Evolutionary conservation across 2,797 vertebrate genomes (phyloP), one percentile per base, ranked within the genome.

Genomic region (Arnoldichthys spilopterus): DNA sequence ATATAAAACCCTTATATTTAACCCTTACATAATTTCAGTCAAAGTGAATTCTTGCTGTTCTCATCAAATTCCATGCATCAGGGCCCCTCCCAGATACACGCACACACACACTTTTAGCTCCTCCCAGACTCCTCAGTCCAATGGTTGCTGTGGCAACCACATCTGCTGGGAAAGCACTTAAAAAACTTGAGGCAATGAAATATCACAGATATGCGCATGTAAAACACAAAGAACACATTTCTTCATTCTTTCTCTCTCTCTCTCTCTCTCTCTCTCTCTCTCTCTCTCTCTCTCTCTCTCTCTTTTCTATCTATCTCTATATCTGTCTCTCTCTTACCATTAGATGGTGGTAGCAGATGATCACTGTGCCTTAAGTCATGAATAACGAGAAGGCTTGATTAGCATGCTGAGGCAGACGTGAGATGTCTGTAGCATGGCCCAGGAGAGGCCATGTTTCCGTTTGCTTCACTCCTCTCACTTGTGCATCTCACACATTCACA

Each of bases 111-210:
- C 22, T 37, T 59, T 67, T 59, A 18, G 45, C 66, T 77, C 56
- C 53, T 76, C 28, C 40, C 34, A 67, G 30, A 73, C 69, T 82
- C 49, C 56, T 79, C 70, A 26, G 77, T 66, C 47, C 61, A 43
- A 72, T 54, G 53, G 76, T 84, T 82, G 45, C 83, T 74, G 63
- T 82, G 78, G 80, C 80, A 84, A 82, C 83, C 67, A 78, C 80
- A 80, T 80, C 66, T 82, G 78, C 71, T 58, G 53, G 56, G 80
- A 82, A 74, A 79, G 47, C 83, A 82, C 72, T 77, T 43, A 47
- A 80, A 75, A 72, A 81, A 58, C 43, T 68, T 37, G 61, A 74
- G 51, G 74, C 45, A 75, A 28, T 67, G 61, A 51, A 74, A 80
- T 73, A 76, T 81, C 56, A 61, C 18, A 81, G 68, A 73, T 53